A percentile compares a stretch with the other conserved stretches of the same genome.
These are phyloP conservation scores for Xiphophorus couchianus DNA, from an alignment of 2,113 vertebrate species.

Conservation along the genomic window DNA sequence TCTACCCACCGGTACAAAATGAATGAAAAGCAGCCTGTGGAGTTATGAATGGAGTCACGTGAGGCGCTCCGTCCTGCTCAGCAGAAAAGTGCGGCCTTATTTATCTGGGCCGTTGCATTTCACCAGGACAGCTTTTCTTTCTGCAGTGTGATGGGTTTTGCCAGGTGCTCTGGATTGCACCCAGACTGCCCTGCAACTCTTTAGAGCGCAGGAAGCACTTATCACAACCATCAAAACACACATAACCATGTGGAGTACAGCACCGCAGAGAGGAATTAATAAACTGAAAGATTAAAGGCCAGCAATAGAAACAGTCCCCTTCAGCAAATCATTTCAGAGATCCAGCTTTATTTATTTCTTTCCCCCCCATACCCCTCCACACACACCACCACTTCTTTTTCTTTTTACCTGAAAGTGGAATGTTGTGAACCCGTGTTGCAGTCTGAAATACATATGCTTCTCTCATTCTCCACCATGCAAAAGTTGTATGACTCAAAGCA, in stretches of 20 bases:
- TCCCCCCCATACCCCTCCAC: background rate
- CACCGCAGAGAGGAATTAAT: constrained; percentile 48
- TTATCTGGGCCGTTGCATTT: background rate
- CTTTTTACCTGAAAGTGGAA: background rate
- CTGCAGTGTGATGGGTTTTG: constrained; percentile 29
- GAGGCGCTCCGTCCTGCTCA: background rate
- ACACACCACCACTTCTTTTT: background rate
- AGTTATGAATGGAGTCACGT: background rate
- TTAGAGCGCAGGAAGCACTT: constrained; percentile 37
- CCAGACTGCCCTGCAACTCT: constrained; percentile 26
- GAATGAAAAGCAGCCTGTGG: background rate
- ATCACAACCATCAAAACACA: constrained; percentile 28
- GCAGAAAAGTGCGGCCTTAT: background rate
- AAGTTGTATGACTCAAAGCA: constrained; percentile 18
- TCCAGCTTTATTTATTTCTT: constrained; percentile 2
- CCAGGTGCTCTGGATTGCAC: constrained; percentile 19
- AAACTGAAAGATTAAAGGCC: constrained; percentile 47
- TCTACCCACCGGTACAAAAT: background rate
- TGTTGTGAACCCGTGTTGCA: background rate
- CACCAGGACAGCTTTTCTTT: constrained; percentile 23
- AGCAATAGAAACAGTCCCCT: constrained; percentile 28
- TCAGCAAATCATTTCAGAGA: constrained; percentile 15
- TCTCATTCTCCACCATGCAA: constrained; percentile 11
- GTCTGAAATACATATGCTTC: constrained; percentile 11
- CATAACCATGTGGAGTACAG: constrained; percentile 10